Conservation (phyloP, 2,888 invertebrate species). For the Cecidostiba fungosa region DNA sequence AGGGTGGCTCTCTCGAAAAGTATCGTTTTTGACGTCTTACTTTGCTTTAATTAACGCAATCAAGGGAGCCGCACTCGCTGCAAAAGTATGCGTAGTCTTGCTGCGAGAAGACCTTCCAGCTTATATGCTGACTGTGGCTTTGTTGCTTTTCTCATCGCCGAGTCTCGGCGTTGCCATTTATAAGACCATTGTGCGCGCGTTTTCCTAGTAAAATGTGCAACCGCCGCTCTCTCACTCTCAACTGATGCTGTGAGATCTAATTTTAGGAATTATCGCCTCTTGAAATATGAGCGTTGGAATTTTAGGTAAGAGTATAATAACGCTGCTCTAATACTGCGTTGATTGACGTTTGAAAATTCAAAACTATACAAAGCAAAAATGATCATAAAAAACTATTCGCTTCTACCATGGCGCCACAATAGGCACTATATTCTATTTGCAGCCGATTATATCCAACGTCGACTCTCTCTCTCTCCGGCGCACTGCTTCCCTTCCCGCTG, state of each 20-base stretch:
- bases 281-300: conserved; percentile 37
- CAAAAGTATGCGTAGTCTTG: conserved; percentile 42
- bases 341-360: not conserved
- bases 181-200: conserved; percentile 50
- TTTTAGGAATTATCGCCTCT: conserved; percentile 55
- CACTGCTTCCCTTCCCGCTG: not conserved
- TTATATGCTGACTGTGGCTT: conserved; percentile 61
- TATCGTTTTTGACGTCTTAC: conserved; percentile 76
- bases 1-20: conserved; percentile 62
- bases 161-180: conserved; percentile 52
- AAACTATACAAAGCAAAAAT: not conserved
- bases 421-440: conserved; percentile 34
- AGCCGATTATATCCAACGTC: conserved; percentile 37
- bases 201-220: conserved; percentile 51
- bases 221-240: not conserved
- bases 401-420: not conserved
- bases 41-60: conserved; percentile 79
- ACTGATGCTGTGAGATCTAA: conserved; percentile 27
- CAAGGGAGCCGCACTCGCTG: conserved; percentile 71
- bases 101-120: not conserved
- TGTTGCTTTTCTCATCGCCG: conserved; percentile 42
- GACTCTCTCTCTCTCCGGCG: not conserved
- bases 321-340: conserved; percentile 3
- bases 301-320: conserved; percentile 25
- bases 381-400: not conserved